phyloP scores from a whole-genome alignment of 2,113 vertebrate genomes.

The Tapirus terrestris region DNA sequence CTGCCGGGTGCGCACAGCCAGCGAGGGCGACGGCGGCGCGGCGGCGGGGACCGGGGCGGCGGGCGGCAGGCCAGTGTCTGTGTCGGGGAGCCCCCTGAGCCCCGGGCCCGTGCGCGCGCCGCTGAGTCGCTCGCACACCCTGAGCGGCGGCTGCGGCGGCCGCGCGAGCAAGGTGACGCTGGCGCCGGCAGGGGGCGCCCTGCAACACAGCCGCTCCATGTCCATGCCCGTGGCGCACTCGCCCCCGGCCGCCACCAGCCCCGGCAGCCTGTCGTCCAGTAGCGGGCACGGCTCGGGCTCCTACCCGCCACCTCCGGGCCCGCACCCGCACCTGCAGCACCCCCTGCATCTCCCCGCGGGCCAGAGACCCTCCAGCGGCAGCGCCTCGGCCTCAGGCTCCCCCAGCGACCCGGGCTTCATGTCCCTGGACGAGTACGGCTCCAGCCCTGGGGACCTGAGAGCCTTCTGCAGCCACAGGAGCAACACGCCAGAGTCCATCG shows the following conservation, averaged over 20 bases:
- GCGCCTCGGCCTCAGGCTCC: constrained; percentile 94
- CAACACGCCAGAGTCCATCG: constrained; percentile 94
- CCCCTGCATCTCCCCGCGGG: constrained; percentile 87
- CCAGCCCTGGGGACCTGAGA: constrained; percentile 91
- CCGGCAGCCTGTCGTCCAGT: constrained; percentile 90
- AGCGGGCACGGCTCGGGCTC: constrained; percentile 90
- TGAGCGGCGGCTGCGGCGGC: constrained; percentile 80
- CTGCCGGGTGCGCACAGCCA: constrained; percentile 92
- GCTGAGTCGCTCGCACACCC: constrained; percentile 93
- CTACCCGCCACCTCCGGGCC: constrained; percentile 86
- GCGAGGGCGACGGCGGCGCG: constrained; percentile 92
- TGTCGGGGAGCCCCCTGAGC: constrained; percentile 93
- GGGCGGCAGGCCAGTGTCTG: constrained; percentile 89
- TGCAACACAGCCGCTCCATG: constrained; percentile 95
- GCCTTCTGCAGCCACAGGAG: constrained; percentile 90
- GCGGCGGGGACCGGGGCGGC: constrained; percentile 86
- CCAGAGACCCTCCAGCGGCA: constrained; percentile 93
- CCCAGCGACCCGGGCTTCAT: constrained; percentile 96
- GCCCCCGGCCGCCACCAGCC: constrained; percentile 90
- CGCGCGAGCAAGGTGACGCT: constrained; percentile 74
- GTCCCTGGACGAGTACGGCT: constrained; percentile 96
- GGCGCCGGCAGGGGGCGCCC: constrained; percentile 83
- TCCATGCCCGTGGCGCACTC: constrained; percentile 94
- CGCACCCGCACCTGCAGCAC: constrained; percentile 61
- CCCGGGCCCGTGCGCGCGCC: constrained; percentile 90